Conservation (phyloP, 92 coral and sea anemone genomes). For the Nematostella vectensis region DNA sequence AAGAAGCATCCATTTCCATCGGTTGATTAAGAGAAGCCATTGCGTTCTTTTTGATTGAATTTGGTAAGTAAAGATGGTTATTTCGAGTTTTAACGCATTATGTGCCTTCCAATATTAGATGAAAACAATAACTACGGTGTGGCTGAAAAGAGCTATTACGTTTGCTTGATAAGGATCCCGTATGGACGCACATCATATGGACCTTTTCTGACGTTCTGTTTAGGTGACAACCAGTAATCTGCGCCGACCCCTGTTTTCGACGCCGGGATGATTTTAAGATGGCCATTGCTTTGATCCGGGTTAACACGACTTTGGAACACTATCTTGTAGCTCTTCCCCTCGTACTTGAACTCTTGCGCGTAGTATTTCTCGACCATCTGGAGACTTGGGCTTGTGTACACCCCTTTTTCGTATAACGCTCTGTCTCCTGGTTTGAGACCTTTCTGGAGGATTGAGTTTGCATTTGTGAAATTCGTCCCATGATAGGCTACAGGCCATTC, state of each 20-base stretch:
- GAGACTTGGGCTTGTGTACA: slow-evolving; percentile 52
- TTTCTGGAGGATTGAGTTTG: slow-evolving; percentile 17
- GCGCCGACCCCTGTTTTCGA: slow-evolving; percentile 32
- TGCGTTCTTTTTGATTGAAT: too few relatives aligned
- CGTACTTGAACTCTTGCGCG: slow-evolving; percentile 28
- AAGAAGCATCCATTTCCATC: too few relatives aligned
- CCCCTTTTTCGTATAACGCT: slow-evolving; percentile 25
- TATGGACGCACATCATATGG: slow-evolving; percentile 46
- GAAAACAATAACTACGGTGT: too few relatives aligned
- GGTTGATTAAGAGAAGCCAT: too few relatives aligned
- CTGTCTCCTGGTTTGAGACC: slow-evolving; percentile 25
- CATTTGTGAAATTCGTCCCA: slow-evolving; percentile 29
- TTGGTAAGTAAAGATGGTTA: too few relatives aligned
- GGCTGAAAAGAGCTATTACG: too few relatives aligned
- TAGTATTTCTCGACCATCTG: slow-evolving; percentile 32
- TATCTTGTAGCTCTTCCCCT: slow-evolving; percentile 41
- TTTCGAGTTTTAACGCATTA: too few relatives aligned
- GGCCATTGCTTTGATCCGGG: slow-evolving; percentile 30
- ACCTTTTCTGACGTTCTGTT: slow-evolving; percentile 4
- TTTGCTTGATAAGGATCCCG: slow-evolving; percentile 40
- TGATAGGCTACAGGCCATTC: slow-evolving; percentile 77
- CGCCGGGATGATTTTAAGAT: slow-evolving; percentile 28
- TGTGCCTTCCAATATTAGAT: too few relatives aligned
- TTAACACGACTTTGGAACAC: slow-evolving; percentile 61
- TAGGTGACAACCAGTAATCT: slow-evolving; percentile 51